Evolutionary conservation across 2,797 vertebrate species (phyloP).

Genomic region (Rhynchonycteris naso): DNA sequence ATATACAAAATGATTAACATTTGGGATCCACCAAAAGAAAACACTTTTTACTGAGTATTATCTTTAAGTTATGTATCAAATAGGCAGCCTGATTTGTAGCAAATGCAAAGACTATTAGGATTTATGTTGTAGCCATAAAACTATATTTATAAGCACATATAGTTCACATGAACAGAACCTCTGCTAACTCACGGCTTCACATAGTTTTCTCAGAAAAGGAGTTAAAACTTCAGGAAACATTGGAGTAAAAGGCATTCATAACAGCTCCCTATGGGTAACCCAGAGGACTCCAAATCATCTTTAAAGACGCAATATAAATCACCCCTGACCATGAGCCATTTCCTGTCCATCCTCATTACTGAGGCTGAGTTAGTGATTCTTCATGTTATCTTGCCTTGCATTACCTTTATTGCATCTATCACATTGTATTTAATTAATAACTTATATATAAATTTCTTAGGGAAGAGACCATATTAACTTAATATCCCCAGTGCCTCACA

Average conservation of each 20-base stretch:
- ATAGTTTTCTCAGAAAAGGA: background rate
- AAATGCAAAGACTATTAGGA: background rate
- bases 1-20: slow-evolving; percentile 11
- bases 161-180: background rate
- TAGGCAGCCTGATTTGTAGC: background rate
- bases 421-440: background rate
- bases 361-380: background rate
- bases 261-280: background rate
- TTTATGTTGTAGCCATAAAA: background rate
- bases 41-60: background rate
- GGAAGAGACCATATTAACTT: background rate
- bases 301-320: background rate
- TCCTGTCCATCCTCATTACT: background rate
- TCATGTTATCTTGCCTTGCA: background rate
- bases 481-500: background rate
- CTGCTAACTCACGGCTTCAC: background rate
- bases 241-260: background rate
- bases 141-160: background rate
- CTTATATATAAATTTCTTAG: background rate
- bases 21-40: slow-evolving; percentile 20
- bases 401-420: background rate
- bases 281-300: background rate
- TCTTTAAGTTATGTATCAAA: background rate
- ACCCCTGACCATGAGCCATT: background rate
- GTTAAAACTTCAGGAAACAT: background rate